phyloP scores from a whole-genome alignment of 2,888 invertebrate genomes.

The Synanthedon vespiformis region DNA sequence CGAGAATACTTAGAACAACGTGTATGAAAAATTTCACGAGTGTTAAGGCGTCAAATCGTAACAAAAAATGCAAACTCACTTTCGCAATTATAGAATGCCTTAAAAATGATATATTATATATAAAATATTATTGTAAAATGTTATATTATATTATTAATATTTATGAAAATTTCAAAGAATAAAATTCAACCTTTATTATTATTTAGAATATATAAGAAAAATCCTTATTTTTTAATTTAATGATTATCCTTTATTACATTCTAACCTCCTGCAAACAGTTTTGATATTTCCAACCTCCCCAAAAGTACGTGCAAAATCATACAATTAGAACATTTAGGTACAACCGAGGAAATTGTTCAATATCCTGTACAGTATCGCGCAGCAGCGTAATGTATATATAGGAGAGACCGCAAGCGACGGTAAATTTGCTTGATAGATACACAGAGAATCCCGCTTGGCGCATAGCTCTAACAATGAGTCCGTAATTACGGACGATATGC shows the following conservation, averaged over 20 bases:
- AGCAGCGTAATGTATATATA: not conserved
- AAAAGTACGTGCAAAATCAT: not conserved
- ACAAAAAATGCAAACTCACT: no score
- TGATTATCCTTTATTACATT: not conserved
- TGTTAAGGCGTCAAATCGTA: no score
- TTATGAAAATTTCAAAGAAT: no score
- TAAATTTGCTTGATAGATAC: conserved; percentile 14
- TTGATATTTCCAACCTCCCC: not conserved
- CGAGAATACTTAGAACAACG: no score
- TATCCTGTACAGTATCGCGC: conserved; percentile 20
- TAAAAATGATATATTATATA: no score
- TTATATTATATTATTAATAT: no score
- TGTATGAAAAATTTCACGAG: no score
- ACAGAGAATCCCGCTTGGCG: conserved; percentile 1
- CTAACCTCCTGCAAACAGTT: not conserved
- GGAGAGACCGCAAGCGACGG: conserved; percentile 10
- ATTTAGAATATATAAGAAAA: no score
- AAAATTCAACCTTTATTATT: no score
- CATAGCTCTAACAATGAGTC: conserved; percentile 1
- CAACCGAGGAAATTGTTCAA: conserved; percentile 39
- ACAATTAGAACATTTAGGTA: conserved; percentile 30
- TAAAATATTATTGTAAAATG: no score
- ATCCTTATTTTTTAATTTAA: no score
- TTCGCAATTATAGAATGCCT: no score
- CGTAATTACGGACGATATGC: conserved; percentile 2